phyloP scores from a whole-genome alignment of 1,140 invertebrate species.

The Aporrectodea caliginosa region DNA sequence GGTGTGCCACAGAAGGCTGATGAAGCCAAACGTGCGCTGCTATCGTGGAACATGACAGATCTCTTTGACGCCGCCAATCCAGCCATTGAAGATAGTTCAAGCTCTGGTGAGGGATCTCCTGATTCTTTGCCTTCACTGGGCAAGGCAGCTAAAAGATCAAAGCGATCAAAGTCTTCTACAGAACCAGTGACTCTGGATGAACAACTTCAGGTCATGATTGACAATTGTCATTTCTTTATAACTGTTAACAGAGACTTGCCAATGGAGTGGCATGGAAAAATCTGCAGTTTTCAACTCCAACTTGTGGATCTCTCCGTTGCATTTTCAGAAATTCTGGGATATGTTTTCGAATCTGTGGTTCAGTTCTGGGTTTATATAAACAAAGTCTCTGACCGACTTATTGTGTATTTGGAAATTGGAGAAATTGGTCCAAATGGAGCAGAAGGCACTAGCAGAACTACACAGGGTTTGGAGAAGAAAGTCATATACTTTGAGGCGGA shows the following conservation, averaged over 20 bases:
- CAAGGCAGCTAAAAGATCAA: slow-evolving; percentile 30
- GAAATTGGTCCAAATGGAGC: background rate
- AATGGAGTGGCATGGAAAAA: slow-evolving; percentile 35
- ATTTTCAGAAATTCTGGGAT: slow-evolving; percentile 46
- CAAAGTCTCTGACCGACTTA: slow-evolving; percentile 29
- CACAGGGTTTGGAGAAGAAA: slow-evolving; percentile 20
- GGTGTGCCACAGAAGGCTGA: slow-evolving; percentile 37
- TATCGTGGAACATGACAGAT: slow-evolving; percentile 46
- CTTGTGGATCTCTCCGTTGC: slow-evolving; percentile 17
- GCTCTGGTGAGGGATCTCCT: slow-evolving; percentile 29
- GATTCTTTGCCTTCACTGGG: slow-evolving; percentile 33
- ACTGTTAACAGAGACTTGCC: slow-evolving; percentile 21
- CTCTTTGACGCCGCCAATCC: slow-evolving; percentile 35
- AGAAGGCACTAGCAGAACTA: background rate
- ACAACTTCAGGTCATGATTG: slow-evolving; percentile 9
- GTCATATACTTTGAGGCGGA: slow-evolving; percentile 40
- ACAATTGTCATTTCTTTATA: slow-evolving; percentile 30
- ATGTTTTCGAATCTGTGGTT: slow-evolving; percentile 43
- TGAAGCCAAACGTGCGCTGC: slow-evolving; percentile 39
- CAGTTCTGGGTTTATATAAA: slow-evolving; percentile 48
- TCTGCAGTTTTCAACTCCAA: slow-evolving; percentile 39
- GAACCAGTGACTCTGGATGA: background rate
- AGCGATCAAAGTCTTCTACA: background rate
- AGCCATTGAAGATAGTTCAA: slow-evolving; percentile 36
- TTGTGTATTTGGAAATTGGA: slow-evolving; percentile 30